Conservation (phyloP, 2,113 vertebrate genomes). For the Cryptomyrus ogoouensis region DNA sequence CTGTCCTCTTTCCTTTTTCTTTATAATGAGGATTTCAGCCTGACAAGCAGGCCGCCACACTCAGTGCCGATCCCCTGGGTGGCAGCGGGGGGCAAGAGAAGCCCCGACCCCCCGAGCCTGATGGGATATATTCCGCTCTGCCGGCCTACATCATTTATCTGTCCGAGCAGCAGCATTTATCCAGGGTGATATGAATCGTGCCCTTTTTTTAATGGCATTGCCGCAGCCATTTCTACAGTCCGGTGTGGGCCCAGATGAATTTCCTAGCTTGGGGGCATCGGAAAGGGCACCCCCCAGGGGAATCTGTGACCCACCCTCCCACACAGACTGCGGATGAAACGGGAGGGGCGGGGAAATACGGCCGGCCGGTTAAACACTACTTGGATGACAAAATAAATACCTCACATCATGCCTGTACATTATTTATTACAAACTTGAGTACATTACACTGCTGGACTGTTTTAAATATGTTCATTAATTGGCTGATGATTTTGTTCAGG, state of each 20-base stretch:
- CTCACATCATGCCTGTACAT: background rate
- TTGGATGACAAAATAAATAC: background rate
- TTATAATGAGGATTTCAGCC: slow-evolving; percentile 19
- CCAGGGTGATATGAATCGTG: slow-evolving; percentile 22
- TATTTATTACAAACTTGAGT: background rate
- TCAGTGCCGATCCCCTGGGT: slow-evolving; percentile 11
- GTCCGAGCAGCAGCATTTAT: slow-evolving; percentile 30
- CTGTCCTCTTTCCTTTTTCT: background rate
- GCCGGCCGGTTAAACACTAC: background rate
- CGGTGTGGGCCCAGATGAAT: background rate
- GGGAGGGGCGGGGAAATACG: background rate
- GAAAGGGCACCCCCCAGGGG: background rate
- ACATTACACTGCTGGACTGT: background rate
- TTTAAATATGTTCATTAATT: background rate
- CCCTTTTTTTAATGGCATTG: background rate
- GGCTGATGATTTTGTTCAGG: background rate
- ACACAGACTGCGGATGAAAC: background rate
- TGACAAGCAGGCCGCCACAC: slow-evolving; percentile 18
- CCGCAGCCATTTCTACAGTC: slow-evolving; percentile 3
- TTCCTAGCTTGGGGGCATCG: slow-evolving; percentile 19
- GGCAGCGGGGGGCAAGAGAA: background rate
- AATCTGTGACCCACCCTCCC: background rate
- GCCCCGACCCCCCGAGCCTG: background rate
- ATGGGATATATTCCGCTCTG: slow-evolving; percentile 2
- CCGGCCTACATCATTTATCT: slow-evolving; percentile 45